A percentile compares a stretch with the other conserved stretches of the same genome.
Evolutionary conservation across 2,888 invertebrate species (phyloP).

Genomic region (Drosophila leonis): DNA sequence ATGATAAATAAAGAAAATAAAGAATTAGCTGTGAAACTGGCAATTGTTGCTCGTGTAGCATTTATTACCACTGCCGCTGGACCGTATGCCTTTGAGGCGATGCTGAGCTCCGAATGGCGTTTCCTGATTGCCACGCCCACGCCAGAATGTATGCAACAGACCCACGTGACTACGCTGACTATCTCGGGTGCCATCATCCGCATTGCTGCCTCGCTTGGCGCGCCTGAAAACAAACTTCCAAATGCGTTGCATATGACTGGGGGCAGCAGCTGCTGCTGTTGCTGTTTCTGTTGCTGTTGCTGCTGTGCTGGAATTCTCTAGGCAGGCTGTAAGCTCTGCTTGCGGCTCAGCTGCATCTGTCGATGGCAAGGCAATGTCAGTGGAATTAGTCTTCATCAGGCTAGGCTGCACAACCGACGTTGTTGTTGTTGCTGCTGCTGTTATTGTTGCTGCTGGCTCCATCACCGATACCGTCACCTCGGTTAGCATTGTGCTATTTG

Average conservation of each 20-base stretch:
- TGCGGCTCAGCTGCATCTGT: slow-evolving; percentile 49
- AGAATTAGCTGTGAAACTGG: slow-evolving; percentile 33
- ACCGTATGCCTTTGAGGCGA: slow-evolving; percentile 84
- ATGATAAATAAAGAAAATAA: slow-evolving; percentile 43
- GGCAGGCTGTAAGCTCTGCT: slow-evolving; percentile 32
- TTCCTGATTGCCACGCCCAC: slow-evolving; percentile 58
- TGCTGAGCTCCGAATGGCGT: slow-evolving; percentile 80
- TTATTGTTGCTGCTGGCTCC: slow-evolving; percentile 23
- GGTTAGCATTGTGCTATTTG: slow-evolving; percentile 67
- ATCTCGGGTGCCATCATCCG: slow-evolving; percentile 75
- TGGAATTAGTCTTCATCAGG: slow-evolving; percentile 42
- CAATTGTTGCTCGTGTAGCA: neutral
- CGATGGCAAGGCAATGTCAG: slow-evolving; percentile 57
- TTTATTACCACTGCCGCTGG: slow-evolving; percentile 84
- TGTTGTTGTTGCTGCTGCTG: slow-evolving; percentile 12
- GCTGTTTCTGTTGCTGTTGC: slow-evolving; percentile 4
- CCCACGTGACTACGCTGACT: slow-evolving; percentile 84
- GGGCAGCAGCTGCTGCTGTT: slow-evolving; percentile 19
- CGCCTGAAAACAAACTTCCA: slow-evolving; percentile 75
- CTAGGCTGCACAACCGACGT: slow-evolving; percentile 4
- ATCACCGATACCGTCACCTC: slow-evolving; percentile 55
- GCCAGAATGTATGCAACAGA: slow-evolving; percentile 79
- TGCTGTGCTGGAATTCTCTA: slow-evolving; percentile 28
- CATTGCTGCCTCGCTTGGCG: slow-evolving; percentile 46
- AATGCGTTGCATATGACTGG: slow-evolving; percentile 59